phyloP scores from a whole-genome alignment of 2,797 vertebrate genomes.

The Periparus ater region DNA sequence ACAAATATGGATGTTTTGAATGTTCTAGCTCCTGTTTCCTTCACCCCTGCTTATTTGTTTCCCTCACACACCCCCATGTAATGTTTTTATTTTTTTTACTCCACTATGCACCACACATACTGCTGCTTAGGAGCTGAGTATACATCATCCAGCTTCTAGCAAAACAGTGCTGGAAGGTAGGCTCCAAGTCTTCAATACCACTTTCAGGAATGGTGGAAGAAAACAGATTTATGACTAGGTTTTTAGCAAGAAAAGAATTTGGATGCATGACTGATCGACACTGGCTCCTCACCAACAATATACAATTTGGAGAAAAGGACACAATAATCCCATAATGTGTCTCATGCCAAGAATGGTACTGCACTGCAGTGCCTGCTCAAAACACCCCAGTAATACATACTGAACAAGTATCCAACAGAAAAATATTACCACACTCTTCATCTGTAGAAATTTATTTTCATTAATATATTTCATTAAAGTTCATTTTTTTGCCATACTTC shows the following conservation, averaged over 20 bases:
- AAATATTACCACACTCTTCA: not conserved
- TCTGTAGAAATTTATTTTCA: not conserved
- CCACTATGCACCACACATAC: not conserved
- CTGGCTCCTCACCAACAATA: not conserved
- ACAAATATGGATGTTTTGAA: not conserved
- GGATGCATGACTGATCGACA: not conserved
- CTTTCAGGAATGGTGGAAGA: not conserved
- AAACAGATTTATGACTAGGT: not conserved
- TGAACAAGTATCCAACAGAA: not conserved
- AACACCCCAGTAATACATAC: not conserved
- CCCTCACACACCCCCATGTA: accelerated
- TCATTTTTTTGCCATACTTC: not conserved
- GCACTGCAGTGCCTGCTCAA: not conserved
- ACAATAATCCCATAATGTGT: not conserved
- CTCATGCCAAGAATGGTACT: not conserved
- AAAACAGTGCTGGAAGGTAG: not conserved
- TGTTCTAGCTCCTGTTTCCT: not conserved
- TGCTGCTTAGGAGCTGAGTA: not conserved
- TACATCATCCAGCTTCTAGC: not conserved
- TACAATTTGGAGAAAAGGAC: not conserved
- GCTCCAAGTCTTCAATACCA: not conserved
- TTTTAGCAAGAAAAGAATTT: not conserved
- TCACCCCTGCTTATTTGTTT: not conserved
- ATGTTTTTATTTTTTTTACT: not conserved
- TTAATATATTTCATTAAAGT: not conserved